These are phyloP conservation scores for Isichthys henryi DNA, from an alignment of 2,113 vertebrate genomes.

Conservation along the genomic window DNA sequence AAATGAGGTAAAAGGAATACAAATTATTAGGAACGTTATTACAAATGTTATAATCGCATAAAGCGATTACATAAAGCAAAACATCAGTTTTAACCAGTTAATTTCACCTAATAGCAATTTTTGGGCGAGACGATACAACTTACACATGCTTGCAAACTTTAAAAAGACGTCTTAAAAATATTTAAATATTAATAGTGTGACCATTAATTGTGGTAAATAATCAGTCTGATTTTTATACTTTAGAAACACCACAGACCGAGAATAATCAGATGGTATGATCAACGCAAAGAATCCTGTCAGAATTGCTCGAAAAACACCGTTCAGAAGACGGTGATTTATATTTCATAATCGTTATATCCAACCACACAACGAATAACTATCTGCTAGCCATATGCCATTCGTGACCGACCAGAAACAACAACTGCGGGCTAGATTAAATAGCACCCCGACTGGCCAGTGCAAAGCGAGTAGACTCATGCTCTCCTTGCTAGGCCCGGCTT, in stretches of 20 bases:
- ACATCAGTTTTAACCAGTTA: neutral
- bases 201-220: neutral
- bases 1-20: neutral
- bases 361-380: neutral
- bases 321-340: neutral
- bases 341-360: neutral
- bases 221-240: neutral
- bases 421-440: neutral
- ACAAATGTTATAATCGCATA: neutral
- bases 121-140: neutral
- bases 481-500: neutral
- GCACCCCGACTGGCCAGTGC: neutral
- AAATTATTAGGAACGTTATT: neutral
- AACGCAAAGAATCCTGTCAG: neutral
- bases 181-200: neutral
- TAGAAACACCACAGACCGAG: neutral
- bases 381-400: neutral
- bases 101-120: neutral
- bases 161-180: neutral
- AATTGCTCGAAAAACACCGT: neutral
- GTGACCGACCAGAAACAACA: neutral
- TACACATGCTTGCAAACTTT: neutral
- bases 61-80: neutral
- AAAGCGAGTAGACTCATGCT: neutral
- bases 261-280: neutral